Percentiles rank a stretch among this genome's conserved stretches.
phyloP scores from a whole-genome alignment of 2,797 vertebrate genomes.

The Crocodylus rhombifer region DNA sequence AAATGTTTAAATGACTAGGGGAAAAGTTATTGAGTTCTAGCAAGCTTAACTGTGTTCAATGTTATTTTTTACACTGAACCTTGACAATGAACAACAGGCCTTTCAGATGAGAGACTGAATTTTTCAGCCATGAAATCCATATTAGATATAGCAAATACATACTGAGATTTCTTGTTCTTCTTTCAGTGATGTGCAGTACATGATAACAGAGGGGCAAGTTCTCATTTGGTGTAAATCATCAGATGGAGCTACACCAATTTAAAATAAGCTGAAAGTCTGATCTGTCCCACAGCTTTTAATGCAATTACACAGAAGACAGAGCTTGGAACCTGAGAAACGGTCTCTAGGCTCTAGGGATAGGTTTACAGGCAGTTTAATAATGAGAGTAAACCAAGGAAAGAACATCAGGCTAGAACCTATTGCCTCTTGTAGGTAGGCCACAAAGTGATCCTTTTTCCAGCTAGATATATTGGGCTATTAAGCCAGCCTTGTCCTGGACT shows the following conservation, averaged over 20 bases:
- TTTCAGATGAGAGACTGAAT: background rate
- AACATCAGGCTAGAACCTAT: too few species aligned
- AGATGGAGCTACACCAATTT: background rate
- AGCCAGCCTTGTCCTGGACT: too few species aligned
- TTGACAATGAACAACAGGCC: background rate
- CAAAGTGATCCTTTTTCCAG: too few species aligned
- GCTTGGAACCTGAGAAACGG: background rate
- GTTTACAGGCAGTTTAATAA: background rate
- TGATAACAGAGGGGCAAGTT: background rate
- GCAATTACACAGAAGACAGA: background rate
- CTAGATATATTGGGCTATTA: too few species aligned
- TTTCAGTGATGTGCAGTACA: background rate
- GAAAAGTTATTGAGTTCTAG: background rate
- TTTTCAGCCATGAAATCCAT: background rate
- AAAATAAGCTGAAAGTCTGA: background rate
- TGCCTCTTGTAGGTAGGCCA: too few species aligned
- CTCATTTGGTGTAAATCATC: background rate
- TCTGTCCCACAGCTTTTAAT: background rate
- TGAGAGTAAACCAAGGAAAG: background rate
- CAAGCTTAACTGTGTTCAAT: background rate
- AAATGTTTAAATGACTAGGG: background rate
- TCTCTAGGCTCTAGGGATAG: background rate
- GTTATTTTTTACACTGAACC: background rate
- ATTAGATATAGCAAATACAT: background rate
- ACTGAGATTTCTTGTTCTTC: background rate